Conservation (phyloP, 2,888 invertebrate species). For the Drosophila antonietae region DNA sequence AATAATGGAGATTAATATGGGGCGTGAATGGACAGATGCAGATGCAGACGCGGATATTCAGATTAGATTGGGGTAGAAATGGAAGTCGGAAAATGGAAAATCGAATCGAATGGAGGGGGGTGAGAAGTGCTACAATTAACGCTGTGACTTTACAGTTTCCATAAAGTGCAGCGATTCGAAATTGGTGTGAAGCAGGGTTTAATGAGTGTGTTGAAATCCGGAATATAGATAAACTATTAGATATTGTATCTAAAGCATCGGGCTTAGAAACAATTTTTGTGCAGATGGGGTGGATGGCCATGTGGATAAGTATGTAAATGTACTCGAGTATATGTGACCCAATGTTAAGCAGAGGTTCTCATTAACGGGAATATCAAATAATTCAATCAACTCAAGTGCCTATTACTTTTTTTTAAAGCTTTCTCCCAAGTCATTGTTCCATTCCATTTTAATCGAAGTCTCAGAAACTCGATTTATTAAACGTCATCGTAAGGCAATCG, state of each 20-base stretch:
- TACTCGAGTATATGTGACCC: not conserved
- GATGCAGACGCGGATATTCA: constrained; percentile 15
- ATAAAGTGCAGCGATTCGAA: not conserved
- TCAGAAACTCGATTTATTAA: no score
- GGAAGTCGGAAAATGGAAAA: constrained; percentile 6
- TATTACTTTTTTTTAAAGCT: no score
- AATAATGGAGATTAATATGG: constrained; percentile 75
- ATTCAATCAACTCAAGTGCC: no score
- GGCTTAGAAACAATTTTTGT: not conserved
- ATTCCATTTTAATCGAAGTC: no score
- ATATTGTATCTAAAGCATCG: not conserved
- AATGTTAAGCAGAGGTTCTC: not conserved
- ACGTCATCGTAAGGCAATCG: not conserved
- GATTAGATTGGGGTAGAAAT: constrained; percentile 11
- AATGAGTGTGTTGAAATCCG: not conserved
- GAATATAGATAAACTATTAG: not conserved
- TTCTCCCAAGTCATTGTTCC: no score
- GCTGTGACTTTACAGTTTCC: constrained; percentile 67
- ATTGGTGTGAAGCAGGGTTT: not conserved
- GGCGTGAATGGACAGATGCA: constrained; percentile 58
- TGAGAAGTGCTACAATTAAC: constrained; percentile 62
- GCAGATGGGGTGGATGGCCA: not conserved
- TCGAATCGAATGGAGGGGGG: constrained; percentile 11
- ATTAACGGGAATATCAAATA: no score
- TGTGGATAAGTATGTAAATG: no score